phyloP scores from a whole-genome alignment of 1,140 invertebrate species.

The Procambarus virginalis region DNA sequence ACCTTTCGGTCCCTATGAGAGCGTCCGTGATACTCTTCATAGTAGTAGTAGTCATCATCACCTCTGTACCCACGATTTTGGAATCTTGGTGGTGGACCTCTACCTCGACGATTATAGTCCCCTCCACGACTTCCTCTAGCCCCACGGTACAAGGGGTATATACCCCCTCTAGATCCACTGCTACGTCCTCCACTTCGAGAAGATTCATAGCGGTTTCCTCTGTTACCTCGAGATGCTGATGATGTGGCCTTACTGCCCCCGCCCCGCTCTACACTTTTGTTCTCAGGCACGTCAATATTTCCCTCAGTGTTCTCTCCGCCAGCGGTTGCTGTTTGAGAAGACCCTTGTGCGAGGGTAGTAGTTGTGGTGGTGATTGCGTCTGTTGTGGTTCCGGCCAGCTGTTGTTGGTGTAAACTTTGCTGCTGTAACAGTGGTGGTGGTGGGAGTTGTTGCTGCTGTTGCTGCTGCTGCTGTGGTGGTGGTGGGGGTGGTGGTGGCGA shows the following conservation, averaged over 20 bases:
- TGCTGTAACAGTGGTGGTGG: slow-evolving; percentile 24
- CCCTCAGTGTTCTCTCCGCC: slow-evolving; percentile 58
- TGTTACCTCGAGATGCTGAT: slow-evolving; percentile 35
- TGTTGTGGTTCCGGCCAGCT: slow-evolving; percentile 45
- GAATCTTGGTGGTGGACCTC: slow-evolving; percentile 67
- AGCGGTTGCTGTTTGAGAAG: slow-evolving; percentile 69
- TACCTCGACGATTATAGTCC: slow-evolving; percentile 39
- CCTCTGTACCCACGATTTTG: slow-evolving; percentile 52
- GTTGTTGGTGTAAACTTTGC: slow-evolving; percentile 10
- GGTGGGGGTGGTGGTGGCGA: slow-evolving; percentile 10
- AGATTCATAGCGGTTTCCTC: slow-evolving; percentile 48
- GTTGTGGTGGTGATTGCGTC: slow-evolving; percentile 52
- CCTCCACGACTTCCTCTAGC: slow-evolving; percentile 46
- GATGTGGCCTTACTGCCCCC: slow-evolving; percentile 53
- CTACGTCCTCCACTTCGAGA: slow-evolving; percentile 58
- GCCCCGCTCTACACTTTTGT: slow-evolving; percentile 52
- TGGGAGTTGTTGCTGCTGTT: slow-evolving; percentile 30
- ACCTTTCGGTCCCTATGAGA: slow-evolving; percentile 57
- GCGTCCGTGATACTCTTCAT: slow-evolving; percentile 58
- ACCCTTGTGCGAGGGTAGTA: slow-evolving; percentile 67
- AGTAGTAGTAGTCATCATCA: slow-evolving; percentile 61
- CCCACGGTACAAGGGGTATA: slow-evolving; percentile 32
- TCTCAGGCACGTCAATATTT: slow-evolving; percentile 37
- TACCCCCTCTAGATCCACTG: slow-evolving; percentile 36
- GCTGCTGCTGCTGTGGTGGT: slow-evolving; percentile 48